These are phyloP conservation scores for Caenorhabditis remanei DNA, from an alignment of 1,140 invertebrate species.

Conservation along the genomic window DNA sequence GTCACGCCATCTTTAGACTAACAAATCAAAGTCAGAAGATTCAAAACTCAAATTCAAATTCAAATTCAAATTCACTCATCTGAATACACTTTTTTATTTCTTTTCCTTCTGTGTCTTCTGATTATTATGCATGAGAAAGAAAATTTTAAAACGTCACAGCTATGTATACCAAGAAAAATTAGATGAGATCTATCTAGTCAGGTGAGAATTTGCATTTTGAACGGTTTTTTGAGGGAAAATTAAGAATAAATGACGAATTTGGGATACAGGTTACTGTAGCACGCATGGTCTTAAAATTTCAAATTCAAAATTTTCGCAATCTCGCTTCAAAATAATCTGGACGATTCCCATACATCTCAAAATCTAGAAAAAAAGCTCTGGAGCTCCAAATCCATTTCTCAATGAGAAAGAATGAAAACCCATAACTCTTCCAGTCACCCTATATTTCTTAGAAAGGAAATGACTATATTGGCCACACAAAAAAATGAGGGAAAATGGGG, in stretches of 20 bases:
- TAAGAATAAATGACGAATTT: no score
- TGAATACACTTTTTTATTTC: neutral
- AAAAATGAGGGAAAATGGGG: neutral
- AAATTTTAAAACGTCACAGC: neutral
- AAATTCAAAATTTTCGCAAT: no score
- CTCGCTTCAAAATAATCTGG: no score
- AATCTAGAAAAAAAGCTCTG: neutral
- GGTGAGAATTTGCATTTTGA: no score
- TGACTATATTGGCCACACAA: neutral
- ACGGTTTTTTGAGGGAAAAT: no score
- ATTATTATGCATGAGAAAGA: no score
- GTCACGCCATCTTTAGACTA: neutral
- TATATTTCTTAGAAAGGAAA: neutral
- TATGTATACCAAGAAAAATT: no score
- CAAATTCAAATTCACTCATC: neutral
- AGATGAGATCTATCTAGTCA: no score
- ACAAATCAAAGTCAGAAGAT: neutral
- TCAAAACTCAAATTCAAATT: neutral
- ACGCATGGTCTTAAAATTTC: no score
- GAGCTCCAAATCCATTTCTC: neutral
- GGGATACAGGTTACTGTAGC: no score
- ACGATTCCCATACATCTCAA: neutral
- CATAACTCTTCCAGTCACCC: conserved; percentile 27
- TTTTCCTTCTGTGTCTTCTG: no score
- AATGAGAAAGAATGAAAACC: neutral